Conservation (phyloP, 2,888 invertebrate species). For the Acrobasis suavella region DNA sequence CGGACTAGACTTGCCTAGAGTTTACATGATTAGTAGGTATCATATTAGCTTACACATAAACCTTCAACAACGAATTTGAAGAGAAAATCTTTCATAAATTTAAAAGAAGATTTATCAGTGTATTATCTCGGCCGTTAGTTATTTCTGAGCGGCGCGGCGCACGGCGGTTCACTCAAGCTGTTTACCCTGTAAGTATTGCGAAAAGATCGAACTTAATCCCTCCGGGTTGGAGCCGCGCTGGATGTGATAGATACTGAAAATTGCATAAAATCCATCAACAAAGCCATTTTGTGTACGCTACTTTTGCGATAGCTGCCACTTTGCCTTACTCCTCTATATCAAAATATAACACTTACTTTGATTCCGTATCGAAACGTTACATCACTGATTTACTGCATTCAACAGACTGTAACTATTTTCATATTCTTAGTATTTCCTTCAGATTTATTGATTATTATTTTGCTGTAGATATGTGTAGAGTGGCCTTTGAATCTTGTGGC, state of each 20-base stretch:
- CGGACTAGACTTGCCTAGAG: too few relatives aligned
- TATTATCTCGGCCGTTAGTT: constrained; percentile 40
- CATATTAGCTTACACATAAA: too few relatives aligned
- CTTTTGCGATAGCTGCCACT: constrained; percentile 20
- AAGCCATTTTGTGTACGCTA: constrained; percentile 60
- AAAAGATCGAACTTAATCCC: constrained; percentile 81
- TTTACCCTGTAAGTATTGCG: constrained; percentile 77
- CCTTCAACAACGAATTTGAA: too few relatives aligned
- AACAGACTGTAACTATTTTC: too few relatives aligned
- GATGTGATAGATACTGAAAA: constrained; percentile 81
- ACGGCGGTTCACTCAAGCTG: constrained; percentile 54
- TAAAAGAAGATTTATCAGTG: constrained; percentile 19
- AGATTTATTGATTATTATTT: too few relatives aligned
- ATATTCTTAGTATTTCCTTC: too few relatives aligned
- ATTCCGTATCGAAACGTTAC: background rate
- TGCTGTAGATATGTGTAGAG: too few relatives aligned
- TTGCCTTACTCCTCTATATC: constrained; percentile 14
- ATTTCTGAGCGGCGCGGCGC: constrained; percentile 35
- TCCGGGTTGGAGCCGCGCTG: constrained; percentile 66
- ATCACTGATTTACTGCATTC: background rate
- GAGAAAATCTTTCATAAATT: background rate
- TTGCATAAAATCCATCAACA: constrained; percentile 82
- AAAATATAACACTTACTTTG: constrained; percentile 16
- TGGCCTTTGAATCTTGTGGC: too few relatives aligned
- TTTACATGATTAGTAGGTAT: too few relatives aligned